Base-by-base conservation (phyloP, 2,888 invertebrate genomes). In the Apotomis betuletana region DNA sequence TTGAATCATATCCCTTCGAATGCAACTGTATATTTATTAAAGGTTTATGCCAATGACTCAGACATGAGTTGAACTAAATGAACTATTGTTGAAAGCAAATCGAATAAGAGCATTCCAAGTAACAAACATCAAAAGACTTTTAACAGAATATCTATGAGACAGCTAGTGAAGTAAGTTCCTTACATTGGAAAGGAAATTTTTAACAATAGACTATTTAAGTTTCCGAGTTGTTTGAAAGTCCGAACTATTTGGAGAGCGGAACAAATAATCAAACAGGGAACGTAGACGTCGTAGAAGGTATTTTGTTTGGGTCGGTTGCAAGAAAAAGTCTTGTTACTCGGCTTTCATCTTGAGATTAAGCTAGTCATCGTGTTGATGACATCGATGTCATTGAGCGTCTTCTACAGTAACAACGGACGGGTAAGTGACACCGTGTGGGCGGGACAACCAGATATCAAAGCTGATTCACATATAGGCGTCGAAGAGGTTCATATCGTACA, bases 1-100 rank as follows among this genome's bases (percentile, higher is more conserved):
- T 82, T 86, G 85, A 88, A 84, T 86, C 82, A 87, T 85, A 82
- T 80, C 80, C 84, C 77, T 78, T 79, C 81, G 77, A 79, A 83
- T 80, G 78, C 83, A 82, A 83, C 83, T 75, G 76, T 78, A 77
- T 79, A 82, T 82, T 79, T 78, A 83, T 80, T 63, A 72, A 72
- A 68, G 68, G 72, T 72, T 72, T 72, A 72, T 68, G 63, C 67
- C 68, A 58, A 68, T 72, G 68, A 72, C 72, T 72, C 67, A 41
- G 63, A 46, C 13, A 13, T 49, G 44, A 57, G 54, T 27, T 44
- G 8, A 49, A 65, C 38, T 58, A 68, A 68, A 72, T 72, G 67
- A 72, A 72, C 68, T 72, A 72, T 68, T 72, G 67, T 68, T 71
- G 58, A 57, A 62, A 67, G 52, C 8, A 71, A 71, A 71, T 67